phyloP scores from a whole-genome alignment of 2,113 vertebrate genomes.

The human region DNA sequence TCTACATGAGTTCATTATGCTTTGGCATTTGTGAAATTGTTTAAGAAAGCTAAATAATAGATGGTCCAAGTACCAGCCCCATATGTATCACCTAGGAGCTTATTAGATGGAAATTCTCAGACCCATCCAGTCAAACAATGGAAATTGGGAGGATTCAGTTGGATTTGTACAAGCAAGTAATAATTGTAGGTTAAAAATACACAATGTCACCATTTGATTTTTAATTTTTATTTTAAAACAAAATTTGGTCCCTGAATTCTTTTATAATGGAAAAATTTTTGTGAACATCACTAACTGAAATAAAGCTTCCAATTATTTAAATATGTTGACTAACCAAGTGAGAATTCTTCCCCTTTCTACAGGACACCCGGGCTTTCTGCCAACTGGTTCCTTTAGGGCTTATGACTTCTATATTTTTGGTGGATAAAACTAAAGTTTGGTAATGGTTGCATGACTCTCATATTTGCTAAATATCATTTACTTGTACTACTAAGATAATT shows the following conservation, averaged over 20 bases:
- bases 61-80: neutral
- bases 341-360: neutral
- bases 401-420: neutral
- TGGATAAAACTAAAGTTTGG: neutral
- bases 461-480: neutral
- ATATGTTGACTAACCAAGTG: neutral
- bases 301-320: neutral
- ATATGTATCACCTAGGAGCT: too few relatives aligned
- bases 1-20: neutral
- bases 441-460: neutral
- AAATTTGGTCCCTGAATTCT: neutral
- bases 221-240: neutral
- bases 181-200: neutral
- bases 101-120: neutral
- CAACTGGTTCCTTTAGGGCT: neutral
- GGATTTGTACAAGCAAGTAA: neutral
- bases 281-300: neutral
- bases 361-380: neutral
- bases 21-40: neutral
- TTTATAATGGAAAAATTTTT: neutral
- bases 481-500: neutral
- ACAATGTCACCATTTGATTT: neutral
- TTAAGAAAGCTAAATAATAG: neutral
- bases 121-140: accelerated
- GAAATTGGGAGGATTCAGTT: neutral